A percentile compares a stretch with the other conserved stretches of the same genome.
Conservation (phyloP, 2,797 vertebrate genomes). For the Urocyon cinereoargenteus region DNA sequence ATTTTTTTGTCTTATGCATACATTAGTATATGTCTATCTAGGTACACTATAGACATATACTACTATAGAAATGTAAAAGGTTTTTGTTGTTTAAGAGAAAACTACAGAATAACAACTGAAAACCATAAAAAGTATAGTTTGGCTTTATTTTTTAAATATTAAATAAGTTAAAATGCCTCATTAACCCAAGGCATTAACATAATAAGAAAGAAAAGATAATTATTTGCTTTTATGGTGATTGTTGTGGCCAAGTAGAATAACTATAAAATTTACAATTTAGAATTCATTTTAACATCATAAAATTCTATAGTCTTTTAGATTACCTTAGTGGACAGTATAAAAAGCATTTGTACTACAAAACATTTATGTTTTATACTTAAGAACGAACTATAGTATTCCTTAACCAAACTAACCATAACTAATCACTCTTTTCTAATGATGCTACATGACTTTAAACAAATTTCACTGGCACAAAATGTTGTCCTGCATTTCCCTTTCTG, state of each 20-base stretch:
- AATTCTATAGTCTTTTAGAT: neutral
- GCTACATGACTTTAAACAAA: neutral
- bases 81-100: neutral
- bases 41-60: neutral
- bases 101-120: neutral
- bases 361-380: neutral
- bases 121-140: conserved; percentile 1
- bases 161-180: conserved; percentile 57
- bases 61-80: neutral
- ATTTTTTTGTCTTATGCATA: neutral
- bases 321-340: neutral
- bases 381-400: neutral
- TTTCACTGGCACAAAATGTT: neutral
- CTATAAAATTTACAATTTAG: conserved; percentile 41
- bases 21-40: neutral
- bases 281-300: conserved; percentile 35
- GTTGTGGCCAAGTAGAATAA: neutral
- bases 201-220: conserved; percentile 21
- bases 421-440: neutral
- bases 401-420: neutral
- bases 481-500: neutral
- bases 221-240: conserved; percentile 39
- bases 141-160: conserved; percentile 58
- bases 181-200: neutral
- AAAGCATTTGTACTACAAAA: neutral